These are phyloP conservation scores for Lytechinus pictus DNA, from an alignment of 35 echinoderm and acorn worm species.

Conservation along the genomic window DNA sequence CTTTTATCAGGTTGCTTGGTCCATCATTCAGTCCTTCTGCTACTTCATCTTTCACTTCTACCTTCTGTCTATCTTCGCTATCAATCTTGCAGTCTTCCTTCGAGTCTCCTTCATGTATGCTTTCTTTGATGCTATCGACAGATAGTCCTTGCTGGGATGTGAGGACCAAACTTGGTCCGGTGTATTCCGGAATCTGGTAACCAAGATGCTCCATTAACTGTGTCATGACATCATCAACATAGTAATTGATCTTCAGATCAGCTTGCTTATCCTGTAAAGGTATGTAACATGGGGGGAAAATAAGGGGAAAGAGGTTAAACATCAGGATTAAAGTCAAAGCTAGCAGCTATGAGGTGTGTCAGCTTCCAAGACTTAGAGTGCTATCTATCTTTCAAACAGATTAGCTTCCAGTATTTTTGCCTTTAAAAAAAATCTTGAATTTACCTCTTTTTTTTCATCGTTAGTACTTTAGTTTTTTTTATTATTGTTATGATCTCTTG, in stretches of 20 bases:
- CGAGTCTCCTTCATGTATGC: not conserved
- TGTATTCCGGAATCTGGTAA: slow-evolving; percentile 76
- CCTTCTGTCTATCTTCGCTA: not conserved
- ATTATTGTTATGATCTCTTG: no score
- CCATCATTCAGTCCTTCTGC: not conserved
- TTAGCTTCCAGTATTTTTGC: no score
- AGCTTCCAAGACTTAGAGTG: no score
- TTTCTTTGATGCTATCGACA: not conserved
- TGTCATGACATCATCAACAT: slow-evolving; percentile 95
- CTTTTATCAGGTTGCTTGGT: not conserved
- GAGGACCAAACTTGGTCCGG: slow-evolving; percentile 48
- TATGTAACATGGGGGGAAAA: not conserved
- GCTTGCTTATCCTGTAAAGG: slow-evolving; percentile 81
- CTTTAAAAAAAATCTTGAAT: no score
- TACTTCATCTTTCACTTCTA: not conserved
- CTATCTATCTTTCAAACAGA: no score
- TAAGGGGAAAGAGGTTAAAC: not conserved
- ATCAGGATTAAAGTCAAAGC: no score
- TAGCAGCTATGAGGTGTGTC: no score
- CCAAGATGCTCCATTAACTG: slow-evolving; percentile 81
- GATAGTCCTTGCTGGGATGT: slow-evolving; percentile 29
- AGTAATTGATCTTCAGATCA: slow-evolving; percentile 81
- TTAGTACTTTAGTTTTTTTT: no score
- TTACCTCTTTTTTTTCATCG: no score
- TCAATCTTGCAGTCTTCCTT: not conserved